Evolutionary conservation across 2,113 vertebrate genomes (phyloP).

Genomic region (Pandion haliaetus): DNA sequence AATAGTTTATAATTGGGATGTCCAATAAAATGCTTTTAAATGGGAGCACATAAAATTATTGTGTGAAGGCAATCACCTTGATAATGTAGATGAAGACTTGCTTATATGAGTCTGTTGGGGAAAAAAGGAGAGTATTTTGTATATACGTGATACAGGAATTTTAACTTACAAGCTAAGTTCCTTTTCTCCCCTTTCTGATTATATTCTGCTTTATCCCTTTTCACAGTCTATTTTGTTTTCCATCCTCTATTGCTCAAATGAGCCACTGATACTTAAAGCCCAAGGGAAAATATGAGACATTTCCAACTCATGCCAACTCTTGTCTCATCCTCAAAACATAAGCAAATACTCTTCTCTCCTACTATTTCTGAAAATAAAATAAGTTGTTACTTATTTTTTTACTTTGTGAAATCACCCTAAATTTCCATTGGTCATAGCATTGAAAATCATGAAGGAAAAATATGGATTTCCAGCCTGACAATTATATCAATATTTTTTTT

Average conservation of each 20-base stretch:
- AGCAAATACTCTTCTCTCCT: not conserved
- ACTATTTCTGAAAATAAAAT: not conserved
- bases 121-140: not conserved
- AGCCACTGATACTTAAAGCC: not conserved
- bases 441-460: not conserved
- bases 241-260: not conserved
- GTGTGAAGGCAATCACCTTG: not conserved
- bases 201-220: not conserved
- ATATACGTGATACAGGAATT: not conserved
- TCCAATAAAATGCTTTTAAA: conserved; percentile 1
- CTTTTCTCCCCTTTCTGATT: not conserved
- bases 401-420: not conserved
- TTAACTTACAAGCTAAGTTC: not conserved
- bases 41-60: not conserved
- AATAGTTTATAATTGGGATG: conserved; percentile 21
- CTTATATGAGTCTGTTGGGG: not conserved
- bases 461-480: not conserved
- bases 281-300: not conserved
- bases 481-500: not conserved
- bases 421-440: not conserved
- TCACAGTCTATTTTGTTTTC: not conserved
- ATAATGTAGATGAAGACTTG: not conserved
- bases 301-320: not conserved
- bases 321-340: not conserved
- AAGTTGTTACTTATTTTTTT: not conserved